Evolutionary conservation across 1,140 invertebrate species (phyloP), one percentile per base, ranked within the genome.

Genomic region (Teleopsis dalmanni): DNA sequence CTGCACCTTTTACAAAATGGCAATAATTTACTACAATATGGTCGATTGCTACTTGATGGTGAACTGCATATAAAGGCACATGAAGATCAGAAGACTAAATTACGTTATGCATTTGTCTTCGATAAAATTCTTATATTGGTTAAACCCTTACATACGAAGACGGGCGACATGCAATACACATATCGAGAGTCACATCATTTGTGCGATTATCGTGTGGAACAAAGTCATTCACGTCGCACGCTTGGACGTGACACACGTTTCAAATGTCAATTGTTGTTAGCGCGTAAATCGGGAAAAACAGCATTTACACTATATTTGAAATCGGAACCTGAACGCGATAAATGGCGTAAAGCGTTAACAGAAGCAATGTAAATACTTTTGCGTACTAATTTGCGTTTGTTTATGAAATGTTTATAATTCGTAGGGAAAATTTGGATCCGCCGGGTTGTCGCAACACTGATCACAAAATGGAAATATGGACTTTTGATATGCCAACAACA

Each of bases 111-210:
- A 13, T 98, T 98, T 72, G 82, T 98, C 22, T 98, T 98, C 74
- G 93, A 98, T 68, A 94, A 94, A 78, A 87, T 94, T 22, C 85
- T 98, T 73, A 78, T 98, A 45, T 85, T 98, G 72, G 97, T 94
- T 68, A 98, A 98, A 75, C 78, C 85, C 11, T 78, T 82, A 19
- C 81, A 84, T 74, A 85, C 88, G 59, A 80, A 81, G 77, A 62
- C 61, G 21, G 63, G 62, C 23, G 87, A 91, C 50, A 91, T 95
- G 62, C 88, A 93, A 60, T 97, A 95, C 72, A 89, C 84, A 60
- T 96, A 84, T 73, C 87, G 92, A 50, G 85, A 91, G 62, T 88
- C 85, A 13, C 77, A 97, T 29, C 79, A 84, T 46, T 74, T 98
- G 37, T 80, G 82, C 42, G 87, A 95, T 59, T 97, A 87, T 74